These are phyloP conservation scores for Adelges cooleyi DNA, from an alignment of 1,140 invertebrate species.

Conservation along the genomic window DNA sequence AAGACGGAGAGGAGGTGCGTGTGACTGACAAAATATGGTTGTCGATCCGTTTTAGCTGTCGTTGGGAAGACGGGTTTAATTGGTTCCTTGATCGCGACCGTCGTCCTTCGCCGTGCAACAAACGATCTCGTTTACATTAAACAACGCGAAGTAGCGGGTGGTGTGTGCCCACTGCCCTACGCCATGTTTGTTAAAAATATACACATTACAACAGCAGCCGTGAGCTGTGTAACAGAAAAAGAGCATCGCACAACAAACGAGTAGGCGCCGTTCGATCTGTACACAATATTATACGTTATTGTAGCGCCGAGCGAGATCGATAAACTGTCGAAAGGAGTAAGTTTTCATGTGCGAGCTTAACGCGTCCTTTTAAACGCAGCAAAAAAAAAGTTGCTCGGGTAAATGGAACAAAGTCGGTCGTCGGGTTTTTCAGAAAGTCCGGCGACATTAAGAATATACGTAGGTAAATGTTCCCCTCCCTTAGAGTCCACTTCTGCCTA, in stretches of 20 bases:
- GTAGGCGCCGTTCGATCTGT: no score
- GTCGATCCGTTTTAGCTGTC: slow-evolving; percentile 21
- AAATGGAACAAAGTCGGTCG: background rate
- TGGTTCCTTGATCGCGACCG: slow-evolving; percentile 1
- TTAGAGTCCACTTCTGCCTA: background rate
- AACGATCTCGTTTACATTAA: slow-evolving; percentile 1
- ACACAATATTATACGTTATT: no score
- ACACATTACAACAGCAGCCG: background rate
- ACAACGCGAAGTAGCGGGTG: background rate
- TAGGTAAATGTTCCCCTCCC: slow-evolving; percentile 1
- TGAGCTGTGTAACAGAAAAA: background rate
- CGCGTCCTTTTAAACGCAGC: background rate
- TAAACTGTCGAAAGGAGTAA: background rate
- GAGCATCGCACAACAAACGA: no score
- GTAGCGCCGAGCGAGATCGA: background rate
- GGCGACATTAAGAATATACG: slow-evolving; percentile 4
- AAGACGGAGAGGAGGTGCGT: background rate
- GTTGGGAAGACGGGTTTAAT: slow-evolving; percentile 7
- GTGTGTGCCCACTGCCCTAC: background rate
- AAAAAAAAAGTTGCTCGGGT: background rate
- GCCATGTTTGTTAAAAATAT: slow-evolving; percentile 8
- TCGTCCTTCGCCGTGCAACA: background rate
- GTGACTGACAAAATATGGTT: slow-evolving; percentile 18
- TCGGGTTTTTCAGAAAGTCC: slow-evolving; percentile 11
- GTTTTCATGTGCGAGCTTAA: background rate